A percentile compares a stretch with the other conserved stretches of the same genome.
Conservation (phyloP, 2,797 vertebrate species). For the Sebastes kiyomatsui region DNA sequence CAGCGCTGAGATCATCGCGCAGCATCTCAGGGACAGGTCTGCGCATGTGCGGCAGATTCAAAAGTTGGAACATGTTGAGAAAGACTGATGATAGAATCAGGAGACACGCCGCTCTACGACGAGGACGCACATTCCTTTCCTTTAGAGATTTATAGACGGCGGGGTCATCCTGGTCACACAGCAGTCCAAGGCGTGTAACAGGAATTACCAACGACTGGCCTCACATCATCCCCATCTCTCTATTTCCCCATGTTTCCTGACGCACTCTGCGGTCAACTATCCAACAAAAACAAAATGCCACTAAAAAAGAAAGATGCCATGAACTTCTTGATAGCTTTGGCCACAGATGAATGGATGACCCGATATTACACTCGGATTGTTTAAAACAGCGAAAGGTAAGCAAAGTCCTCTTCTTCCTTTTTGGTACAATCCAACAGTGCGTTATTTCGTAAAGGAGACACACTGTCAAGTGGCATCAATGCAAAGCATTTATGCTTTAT, state of each 20-base stretch:
- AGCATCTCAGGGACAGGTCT: conserved; percentile 22
- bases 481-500: neutral
- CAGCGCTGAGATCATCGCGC: conserved; percentile 62
- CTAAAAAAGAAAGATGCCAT: neutral
- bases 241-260: conserved; percentile 18
- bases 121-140: conserved; percentile 8
- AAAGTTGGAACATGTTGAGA: neutral
- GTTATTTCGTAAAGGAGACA: neutral
- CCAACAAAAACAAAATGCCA: conserved; percentile 16
- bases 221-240: neutral
- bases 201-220: neutral
- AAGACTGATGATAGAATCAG: neutral
- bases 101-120: neutral
- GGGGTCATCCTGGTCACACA: neutral
- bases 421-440: no score
- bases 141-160: neutral
- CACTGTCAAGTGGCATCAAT: neutral
- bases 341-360: conserved; percentile 14
- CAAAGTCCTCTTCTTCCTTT: neutral
- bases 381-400: conserved; percentile 18
- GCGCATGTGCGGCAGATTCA: conserved; percentile 7
- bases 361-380: neutral
- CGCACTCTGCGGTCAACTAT: neutral
- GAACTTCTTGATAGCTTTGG: neutral
- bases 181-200: neutral